phyloP scores from a whole-genome alignment of 2,113 vertebrate genomes.

The Xiphophorus maculatus region DNA sequence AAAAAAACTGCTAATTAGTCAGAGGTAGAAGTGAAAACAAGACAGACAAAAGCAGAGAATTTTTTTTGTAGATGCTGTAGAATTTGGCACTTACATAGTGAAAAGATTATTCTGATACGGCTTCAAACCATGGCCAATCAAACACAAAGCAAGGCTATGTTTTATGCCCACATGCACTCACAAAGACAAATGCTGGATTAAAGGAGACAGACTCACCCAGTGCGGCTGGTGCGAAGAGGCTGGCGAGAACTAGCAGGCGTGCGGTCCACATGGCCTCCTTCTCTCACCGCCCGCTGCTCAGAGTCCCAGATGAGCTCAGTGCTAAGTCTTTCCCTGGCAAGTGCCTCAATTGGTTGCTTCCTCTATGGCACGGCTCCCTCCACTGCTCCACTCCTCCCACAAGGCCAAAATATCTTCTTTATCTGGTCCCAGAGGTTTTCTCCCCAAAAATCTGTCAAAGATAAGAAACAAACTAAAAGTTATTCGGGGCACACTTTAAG shows the following conservation, averaged over 20 bases:
- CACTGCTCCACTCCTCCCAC: constrained; percentile 37
- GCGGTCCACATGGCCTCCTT: constrained; percentile 89
- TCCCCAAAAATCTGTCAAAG: constrained; percentile 36
- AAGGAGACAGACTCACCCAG: constrained; percentile 82
- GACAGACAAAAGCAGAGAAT: constrained; percentile 39
- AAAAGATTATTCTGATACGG: constrained; percentile 15
- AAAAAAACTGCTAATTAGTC: constrained; percentile 60
- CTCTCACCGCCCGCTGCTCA: constrained; percentile 74
- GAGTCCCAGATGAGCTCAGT: constrained; percentile 71
- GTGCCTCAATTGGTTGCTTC: constrained; percentile 30
- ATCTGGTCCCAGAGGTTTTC: constrained; percentile 29
- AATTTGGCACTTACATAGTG: constrained; percentile 32
- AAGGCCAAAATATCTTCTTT: constrained; percentile 9
- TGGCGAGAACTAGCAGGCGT: constrained; percentile 87
- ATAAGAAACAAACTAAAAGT: constrained; percentile 5
- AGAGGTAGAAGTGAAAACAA: constrained; percentile 31
- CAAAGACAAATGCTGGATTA: constrained; percentile 11
- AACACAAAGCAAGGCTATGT: constrained; percentile 1
- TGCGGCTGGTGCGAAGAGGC: constrained; percentile 84
- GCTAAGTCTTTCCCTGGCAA: constrained; percentile 57
- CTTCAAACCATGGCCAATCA: constrained; percentile 29
- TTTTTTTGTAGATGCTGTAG: constrained; percentile 36
- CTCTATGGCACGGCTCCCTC: constrained; percentile 46
- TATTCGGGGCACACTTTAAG: not conserved
- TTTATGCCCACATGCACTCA: constrained; percentile 22